Base-by-base conservation (phyloP, 1,140 invertebrate genomes). In the Leucophenga varia region DNA sequence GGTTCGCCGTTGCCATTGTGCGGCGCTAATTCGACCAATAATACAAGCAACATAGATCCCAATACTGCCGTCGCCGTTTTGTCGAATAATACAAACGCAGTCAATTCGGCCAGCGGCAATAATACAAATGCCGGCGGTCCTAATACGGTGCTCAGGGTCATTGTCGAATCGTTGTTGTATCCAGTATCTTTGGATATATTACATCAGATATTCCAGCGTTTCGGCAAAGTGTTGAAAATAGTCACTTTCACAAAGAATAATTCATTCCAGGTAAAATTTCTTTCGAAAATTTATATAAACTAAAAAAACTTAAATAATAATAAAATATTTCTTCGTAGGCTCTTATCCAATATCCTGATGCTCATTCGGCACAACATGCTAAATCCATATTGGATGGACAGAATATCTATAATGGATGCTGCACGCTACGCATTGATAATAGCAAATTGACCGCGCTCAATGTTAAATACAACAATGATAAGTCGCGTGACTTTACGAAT, bases 391-490 rank as follows among this genome's bases (percentile, higher is more conserved):
- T 99, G 55, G 95, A 99, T 76, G 95, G 95, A 1, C 96, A 98
- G 79, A 98, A 98, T 74, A 97, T 99, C 64, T 99, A 98, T 85
- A 98, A 96, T 78, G 94, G 92, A 35, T 98, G 96, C 81, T 98
- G 96, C 81, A 98, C 94, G n/a, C 80, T 99, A 61, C 90, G 95
- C 72, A 98, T 99, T 65, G 97, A 99, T 78, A 99, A 96, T 81
- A 97, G 93, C 57, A 99, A 99, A 79, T 86, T 99, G 83, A 88
- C 90, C 49, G 94, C 90, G 49, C 81, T 99, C 51, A 98, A 98
- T 79, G 95, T 99, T 25, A 98, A 97, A 77, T 99, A 96, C 81
- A 99, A 99, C 82, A 99, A 99, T 79, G 97, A 99, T 81, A 99
- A 99, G 79, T 96, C 92, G 41, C 82, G 97, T 37, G 97, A 99